phyloP scores from a whole-genome alignment of 2,797 vertebrate genomes.

The Rhabdomys pumilio region DNA sequence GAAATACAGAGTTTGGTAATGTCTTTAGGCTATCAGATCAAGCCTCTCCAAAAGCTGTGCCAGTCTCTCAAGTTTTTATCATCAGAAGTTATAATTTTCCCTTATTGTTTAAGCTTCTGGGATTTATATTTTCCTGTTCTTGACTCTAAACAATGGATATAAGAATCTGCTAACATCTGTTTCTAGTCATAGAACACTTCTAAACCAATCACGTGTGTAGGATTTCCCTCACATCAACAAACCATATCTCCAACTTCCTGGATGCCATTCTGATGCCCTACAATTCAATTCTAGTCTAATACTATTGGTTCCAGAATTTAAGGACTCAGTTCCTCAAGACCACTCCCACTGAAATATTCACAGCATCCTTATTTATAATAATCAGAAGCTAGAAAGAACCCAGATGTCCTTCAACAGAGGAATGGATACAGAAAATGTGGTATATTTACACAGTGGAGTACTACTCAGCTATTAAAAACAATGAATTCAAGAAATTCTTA shows the following conservation, averaged over 20 bases:
- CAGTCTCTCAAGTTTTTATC: neutral
- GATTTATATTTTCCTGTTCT: constrained; percentile 12
- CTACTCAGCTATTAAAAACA: too few relatives aligned
- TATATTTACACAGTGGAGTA: too few relatives aligned
- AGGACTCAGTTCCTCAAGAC: neutral
- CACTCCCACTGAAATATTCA: neutral
- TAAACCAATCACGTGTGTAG: neutral
- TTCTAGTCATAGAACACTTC: constrained; percentile 24
- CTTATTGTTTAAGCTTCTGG: constrained; percentile 31
- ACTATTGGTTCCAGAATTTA: neutral
- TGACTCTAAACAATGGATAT: neutral
- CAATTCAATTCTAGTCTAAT: neutral
- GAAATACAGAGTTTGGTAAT: neutral
- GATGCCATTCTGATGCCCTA: neutral
- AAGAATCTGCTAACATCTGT: neutral
- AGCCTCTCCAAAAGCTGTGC: constrained; percentile 20
- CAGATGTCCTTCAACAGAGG: too few relatives aligned
- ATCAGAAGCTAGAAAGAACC: too few relatives aligned
- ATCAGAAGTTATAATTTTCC: neutral
- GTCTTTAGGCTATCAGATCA: constrained; percentile 6
- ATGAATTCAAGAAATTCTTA: too few relatives aligned
- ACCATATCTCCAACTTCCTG: neutral
- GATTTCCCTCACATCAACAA: neutral
- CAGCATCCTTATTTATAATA: too few relatives aligned
- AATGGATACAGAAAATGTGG: too few relatives aligned